Base-by-base conservation (phyloP, 2,113 vertebrate species). In the Cryptotis parvus region DNA sequence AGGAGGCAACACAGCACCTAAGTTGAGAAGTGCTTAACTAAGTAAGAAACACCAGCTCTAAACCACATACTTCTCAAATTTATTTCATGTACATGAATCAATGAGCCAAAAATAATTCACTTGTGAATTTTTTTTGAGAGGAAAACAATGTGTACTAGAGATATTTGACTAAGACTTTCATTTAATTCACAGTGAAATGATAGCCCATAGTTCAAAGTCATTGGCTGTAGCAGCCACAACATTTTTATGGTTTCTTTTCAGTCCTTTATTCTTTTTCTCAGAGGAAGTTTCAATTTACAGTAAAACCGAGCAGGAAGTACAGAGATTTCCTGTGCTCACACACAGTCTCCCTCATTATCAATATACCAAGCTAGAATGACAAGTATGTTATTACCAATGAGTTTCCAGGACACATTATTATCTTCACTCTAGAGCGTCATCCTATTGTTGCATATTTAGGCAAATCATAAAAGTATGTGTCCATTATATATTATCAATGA, bases 121-220 rank as follows among this genome's bases (percentile, higher is more conserved):
- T 37, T 22, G 55, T 22, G 20, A 15, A 70, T 92, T 65, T 39
- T n/a, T 81, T 89, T 73, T 31, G 41, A 91, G 15, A 85, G 11
- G 61, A 75, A 45, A 82, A 91, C 87, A 12, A 29, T 55, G 49
- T 68, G 61, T 61, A 69, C 68, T 9, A 4, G 27, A 18, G 27
- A 78, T 12, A 70, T 82, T 77, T 90, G 45, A 82, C 90, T 84
- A 31, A 6, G 33, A 41, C n/a, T 75, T 77, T 84, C 11, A 63
- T 79, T 35, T 81, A 27, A 55, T 82, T 58, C 49, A 58, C 16
- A 16, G 45, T 63, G 58, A 90, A 84, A 68, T 6, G 84, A 16
- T 66, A 49, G 63, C 77, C 65, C 78, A 39, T 35, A 81, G 39
- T 88, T 88, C 22, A 45, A 83, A 91, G 66, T 90, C 45, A 74